Evolutionary conservation across 2,113 vertebrate genomes (phyloP), one percentile per base, ranked within the genome.

Genomic region (Hucho hucho): DNA sequence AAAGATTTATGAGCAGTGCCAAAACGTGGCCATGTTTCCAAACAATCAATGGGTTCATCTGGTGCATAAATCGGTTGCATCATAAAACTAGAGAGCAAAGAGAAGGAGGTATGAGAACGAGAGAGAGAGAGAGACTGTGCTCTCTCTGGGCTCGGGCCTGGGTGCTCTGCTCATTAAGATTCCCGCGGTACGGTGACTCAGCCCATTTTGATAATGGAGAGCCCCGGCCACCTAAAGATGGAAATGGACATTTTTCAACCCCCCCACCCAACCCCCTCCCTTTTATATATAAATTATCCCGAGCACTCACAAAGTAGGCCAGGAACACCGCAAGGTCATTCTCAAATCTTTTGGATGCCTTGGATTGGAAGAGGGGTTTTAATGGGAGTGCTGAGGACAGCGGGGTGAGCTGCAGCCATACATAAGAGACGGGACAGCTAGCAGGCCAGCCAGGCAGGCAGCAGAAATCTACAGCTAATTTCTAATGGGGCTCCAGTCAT

Each of bases 121-220:
- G 61, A 64, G 73, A 53, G 25, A 53, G 25, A 53, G 24, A 29
- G 73, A 63, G 58, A 18, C 18, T 29, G 65, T 2, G 29, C 18
- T 6, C 65, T 67, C 47, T 14, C 47, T 49, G 47, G 47, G 65
- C 16, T 67, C 25, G 24, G 78, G 69, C 69, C 69, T 75, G 79
- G 79, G n/a, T 20, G 49, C 71, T 77, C 73, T 80, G 3, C 91
- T 93, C 89, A 93, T 93, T 92, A 92, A 88, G 83, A 93, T 94
- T 93, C 91, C 83, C 77, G 85, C 75, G 75, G 90, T 80, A 90
- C 79, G 72, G 93, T 94, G 93, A 94, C 91, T 94, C 93, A 93
- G 93, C 91, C 92, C 91, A 93, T 93, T 91, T 90, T 91, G 83
- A 89, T 94, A 94, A 93, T 93, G 93, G 93, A 94, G 90, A 89